Evolutionary conservation across 2,797 vertebrate genomes (phyloP).

Genomic region (Chelon labrosus): DNA sequence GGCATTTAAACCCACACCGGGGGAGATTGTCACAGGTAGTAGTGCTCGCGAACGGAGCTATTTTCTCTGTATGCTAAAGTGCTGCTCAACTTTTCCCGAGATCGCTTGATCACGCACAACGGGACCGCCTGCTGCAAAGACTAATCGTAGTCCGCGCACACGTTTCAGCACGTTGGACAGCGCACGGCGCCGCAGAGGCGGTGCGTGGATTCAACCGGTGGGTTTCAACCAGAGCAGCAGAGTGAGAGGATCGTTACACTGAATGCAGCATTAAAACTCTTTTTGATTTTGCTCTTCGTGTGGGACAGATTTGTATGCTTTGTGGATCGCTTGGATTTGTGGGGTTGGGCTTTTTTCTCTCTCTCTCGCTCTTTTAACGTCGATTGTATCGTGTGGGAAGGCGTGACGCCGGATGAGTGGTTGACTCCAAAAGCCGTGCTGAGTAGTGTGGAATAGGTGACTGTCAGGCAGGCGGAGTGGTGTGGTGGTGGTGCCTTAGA

Average conservation of each 20-base stretch:
- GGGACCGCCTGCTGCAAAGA: background rate
- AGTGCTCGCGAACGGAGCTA: constrained; percentile 4
- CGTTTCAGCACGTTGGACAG: constrained; percentile 79
- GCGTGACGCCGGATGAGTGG: constrained; percentile 66
- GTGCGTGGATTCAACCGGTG: constrained; percentile 85
- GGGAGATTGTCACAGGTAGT: constrained; percentile 41
- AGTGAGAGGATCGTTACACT: constrained; percentile 15
- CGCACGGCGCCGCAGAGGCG: constrained; percentile 69
- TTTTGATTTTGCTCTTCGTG: background rate
- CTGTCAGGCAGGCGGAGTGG: constrained; percentile 73
- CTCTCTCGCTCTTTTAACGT: background rate
- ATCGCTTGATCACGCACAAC: background rate
- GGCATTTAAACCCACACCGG: constrained; percentile 62
- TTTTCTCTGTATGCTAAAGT: constrained; percentile 6
- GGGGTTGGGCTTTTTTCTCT: background rate
- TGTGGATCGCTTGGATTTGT: constrained; percentile 41
- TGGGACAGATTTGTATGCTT: constrained; percentile 6
- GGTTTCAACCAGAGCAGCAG: constrained; percentile 54
- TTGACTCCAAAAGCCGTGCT: constrained; percentile 45
- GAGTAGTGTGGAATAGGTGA: constrained; percentile 65
- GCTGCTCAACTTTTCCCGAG: constrained; percentile 28
- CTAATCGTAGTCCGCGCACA: constrained; percentile 37
- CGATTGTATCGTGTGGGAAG: constrained; percentile 56
- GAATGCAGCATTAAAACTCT: constrained; percentile 32
- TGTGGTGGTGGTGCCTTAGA: constrained; percentile 82